phyloP scores from a whole-genome alignment of 2,888 invertebrate genomes.

The Drosophila mettleri region DNA sequence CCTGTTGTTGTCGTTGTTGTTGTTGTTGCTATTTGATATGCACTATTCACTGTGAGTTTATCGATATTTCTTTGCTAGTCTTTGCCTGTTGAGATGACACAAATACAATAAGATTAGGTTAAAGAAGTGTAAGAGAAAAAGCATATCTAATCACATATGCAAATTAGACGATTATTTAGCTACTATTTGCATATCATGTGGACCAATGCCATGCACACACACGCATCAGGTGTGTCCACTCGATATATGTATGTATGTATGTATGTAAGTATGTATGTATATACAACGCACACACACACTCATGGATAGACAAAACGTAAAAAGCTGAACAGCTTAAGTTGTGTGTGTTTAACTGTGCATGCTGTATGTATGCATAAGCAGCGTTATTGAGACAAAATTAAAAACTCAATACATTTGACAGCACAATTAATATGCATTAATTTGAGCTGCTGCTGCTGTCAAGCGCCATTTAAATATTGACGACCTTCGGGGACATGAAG shows the following conservation, averaged over 20 bases:
- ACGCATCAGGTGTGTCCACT: slow-evolving; percentile 69
- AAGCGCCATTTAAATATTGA: slow-evolving; percentile 15
- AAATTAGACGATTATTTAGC: background rate
- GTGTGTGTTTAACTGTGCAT: slow-evolving; percentile 3
- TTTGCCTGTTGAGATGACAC: slow-evolving; percentile 4
- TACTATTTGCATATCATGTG: slow-evolving; percentile 12
- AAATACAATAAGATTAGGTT: slow-evolving; percentile 3
- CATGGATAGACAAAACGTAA: slow-evolving; percentile 5
- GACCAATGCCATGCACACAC: slow-evolving; percentile 27
- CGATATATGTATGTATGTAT: slow-evolving; percentile 24
- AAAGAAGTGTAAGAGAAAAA: background rate
- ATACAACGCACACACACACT: slow-evolving; percentile 25
- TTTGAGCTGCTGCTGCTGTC: slow-evolving; percentile 6
- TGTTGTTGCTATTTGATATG: slow-evolving; percentile 34
- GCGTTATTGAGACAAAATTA: slow-evolving; percentile 26
- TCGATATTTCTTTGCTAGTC: slow-evolving; percentile 43
- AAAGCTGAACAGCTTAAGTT: background rate
- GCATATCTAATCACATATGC: slow-evolving; percentile 1
- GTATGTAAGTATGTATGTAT: slow-evolving; percentile 29
- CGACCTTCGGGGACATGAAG: slow-evolving; percentile 31
- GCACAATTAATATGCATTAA: slow-evolving; percentile 19
- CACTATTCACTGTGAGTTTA: slow-evolving; percentile 50
- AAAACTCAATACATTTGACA: slow-evolving; percentile 8
- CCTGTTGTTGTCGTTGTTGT: background rate
- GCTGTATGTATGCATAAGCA: background rate